Base-by-base conservation (phyloP, 2,888 invertebrate genomes). In the Drosophila subquinaria region DNA sequence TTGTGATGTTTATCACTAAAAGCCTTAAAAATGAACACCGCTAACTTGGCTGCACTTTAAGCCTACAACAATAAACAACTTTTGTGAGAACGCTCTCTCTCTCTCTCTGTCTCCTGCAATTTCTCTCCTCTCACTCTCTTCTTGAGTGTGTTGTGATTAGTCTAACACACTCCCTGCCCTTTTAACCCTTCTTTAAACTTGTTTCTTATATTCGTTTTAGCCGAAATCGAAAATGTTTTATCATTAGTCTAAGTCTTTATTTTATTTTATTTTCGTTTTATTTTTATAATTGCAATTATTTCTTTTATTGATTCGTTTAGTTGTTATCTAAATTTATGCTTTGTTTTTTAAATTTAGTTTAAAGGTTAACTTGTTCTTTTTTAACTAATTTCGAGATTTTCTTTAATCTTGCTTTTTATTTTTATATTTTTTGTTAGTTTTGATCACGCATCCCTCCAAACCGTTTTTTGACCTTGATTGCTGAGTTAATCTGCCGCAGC, bases 391-490 rank as follows among this genome's bases (percentile, higher is more conserved):
- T 40, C 68, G 48, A 57, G 36, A 30, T 61, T 52, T 59, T 63
- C 42, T 53, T 42, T 23, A 35, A 13, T 36, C 8, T 13, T 51
- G 0, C 45, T 20, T 51, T 51, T 36, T 20, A 4, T 35, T 1
- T 17, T 47, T 48, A n/a, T 17, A 3, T 8, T 33, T 55, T 67
- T 75, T 75, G 17, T 79, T 60, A 67, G 61, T 73, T 90, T 87
- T 83, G 82, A 90, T 92, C 92, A 92, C 92, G 92, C 92, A 92
- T 92, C 91, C 92, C 92, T 92, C 92, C 91, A 82, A 91, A 85
- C 85, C 88, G 83, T 86, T 88, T 90, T 90, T 90, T 89, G 89
- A 90, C 85, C 86, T 42, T 56, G 45, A 80, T 80, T 74, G 52
- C 71, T 56, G 72, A 74, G 70, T 69, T 66, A 55, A 62, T 72